Evolutionary conservation across 2,888 invertebrate species (phyloP), one percentile per base, ranked within the genome.

Genomic region (Anoncus sp.): DNA sequence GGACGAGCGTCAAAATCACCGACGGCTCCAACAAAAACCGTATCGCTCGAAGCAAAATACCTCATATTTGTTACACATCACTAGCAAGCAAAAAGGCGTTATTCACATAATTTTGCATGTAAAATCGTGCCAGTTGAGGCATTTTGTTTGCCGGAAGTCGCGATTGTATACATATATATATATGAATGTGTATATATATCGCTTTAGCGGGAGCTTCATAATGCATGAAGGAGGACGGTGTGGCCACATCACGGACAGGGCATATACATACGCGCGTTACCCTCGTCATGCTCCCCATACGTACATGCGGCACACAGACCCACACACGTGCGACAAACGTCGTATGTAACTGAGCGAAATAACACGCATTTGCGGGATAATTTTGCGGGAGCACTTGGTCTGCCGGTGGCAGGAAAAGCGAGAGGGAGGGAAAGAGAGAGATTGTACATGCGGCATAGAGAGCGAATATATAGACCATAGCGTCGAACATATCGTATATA

Each of bases 281-380:
- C 75, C 78, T 78, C 78, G 71, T 78, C 78, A 78, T 77, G n/a
- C 51, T 57, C 22, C 35, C 27, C 24, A 74, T 45, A 65, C 60
- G 40, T 24, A 47, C 47, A 24, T 40, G 22, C 57, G 35, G 27
- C n/a, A n/a, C n/a, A 18, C 20, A 38, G 38, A 38, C 38, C 16
- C 67, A 78, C 67, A 51, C 71, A 75, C 67, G 70, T 67, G 60
- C 73, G 60, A 77, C 62, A 53, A 79, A 75, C 71, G 66, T 62
- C 60, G 66, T 67, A 75, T 75, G 78, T 78, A 78, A 75, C 78
- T 71, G 75, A 78, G 78, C 86, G 81, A 87, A 89, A 88, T 89
- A 88, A 88, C 86, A 88, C 85, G 87, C 85, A 87, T 87, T 89
- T 86, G 84, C 75, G 85, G 78, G 84, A 83, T 86, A 87, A 89